Percentiles rank a stretch among this genome's conserved stretches.
These are phyloP conservation scores for Cydia strobilella DNA, from an alignment of 1,140 invertebrate genomes.

Conservation along the genomic window DNA sequence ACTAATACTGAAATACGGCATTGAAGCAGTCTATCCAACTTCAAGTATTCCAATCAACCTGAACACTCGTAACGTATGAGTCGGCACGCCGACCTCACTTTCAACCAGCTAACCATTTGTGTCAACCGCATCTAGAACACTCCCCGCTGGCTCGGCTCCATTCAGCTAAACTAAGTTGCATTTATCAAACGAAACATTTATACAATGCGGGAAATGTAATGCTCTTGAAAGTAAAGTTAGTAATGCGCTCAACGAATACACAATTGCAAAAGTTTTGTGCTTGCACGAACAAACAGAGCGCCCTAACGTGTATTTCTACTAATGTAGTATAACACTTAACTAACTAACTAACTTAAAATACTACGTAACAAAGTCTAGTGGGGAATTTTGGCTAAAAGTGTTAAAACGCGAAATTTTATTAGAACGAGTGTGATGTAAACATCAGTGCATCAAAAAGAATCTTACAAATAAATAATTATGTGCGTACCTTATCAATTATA, in stretches of 20 bases:
- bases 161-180: conserved; percentile 9
- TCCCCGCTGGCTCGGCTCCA: not conserved
- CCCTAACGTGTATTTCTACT: conserved; percentile 1
- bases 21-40: not conserved
- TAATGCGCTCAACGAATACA: conserved; percentile 13
- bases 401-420: not conserved
- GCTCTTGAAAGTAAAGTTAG: conserved; percentile 21
- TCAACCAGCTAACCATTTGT: not conserved
- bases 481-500: not conserved
- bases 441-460: too few species aligned
- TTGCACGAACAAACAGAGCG: conserved; percentile 7
- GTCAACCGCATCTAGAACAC: conserved; percentile 11
- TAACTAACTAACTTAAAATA: too few species aligned
- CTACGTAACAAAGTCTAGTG: not conserved
- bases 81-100: not conserved
- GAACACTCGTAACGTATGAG: not conserved
- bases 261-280: conserved; percentile 23
- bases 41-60: conserved; percentile 4
- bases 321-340: conserved; percentile 8
- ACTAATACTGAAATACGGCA: not conserved
- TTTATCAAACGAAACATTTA: conserved; percentile 20
- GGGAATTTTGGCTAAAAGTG: not conserved
- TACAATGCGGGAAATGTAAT: conserved; percentile 22
- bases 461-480: too few species aligned
- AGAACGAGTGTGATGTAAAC: not conserved